A percentile compares a stretch with the other conserved stretches of the same genome.
These are phyloP conservation scores for Callorhinus ursinus DNA, from an alignment of 2,113 vertebrate species.

Conservation along the genomic window DNA sequence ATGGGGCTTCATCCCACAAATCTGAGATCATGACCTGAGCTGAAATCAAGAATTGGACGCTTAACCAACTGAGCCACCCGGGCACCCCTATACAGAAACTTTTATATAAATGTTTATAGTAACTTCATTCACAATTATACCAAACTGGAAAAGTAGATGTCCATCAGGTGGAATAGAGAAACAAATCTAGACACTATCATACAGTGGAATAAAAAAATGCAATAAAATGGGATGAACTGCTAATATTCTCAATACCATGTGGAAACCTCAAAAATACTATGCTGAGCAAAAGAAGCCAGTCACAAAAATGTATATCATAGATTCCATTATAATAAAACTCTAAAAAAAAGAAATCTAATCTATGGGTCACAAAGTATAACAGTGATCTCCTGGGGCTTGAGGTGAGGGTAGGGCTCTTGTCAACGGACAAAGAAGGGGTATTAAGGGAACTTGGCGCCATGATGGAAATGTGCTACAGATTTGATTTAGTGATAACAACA, in stretches of 20 bases:
- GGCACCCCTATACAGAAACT: not conserved
- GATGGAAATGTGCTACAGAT: not conserved
- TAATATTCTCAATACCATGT: not conserved
- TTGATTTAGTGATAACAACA: not conserved
- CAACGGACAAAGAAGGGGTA: not conserved
- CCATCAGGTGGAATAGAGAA: not conserved
- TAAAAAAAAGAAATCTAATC: not conserved
- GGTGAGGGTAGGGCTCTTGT: not conserved
- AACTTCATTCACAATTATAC: not conserved
- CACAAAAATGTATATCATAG: not conserved
- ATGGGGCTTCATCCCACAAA: too few relatives aligned
- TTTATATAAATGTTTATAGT: not conserved
- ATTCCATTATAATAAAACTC: not conserved
- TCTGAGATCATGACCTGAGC: not conserved
- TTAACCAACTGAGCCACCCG: not conserved
- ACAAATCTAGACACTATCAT: not conserved
- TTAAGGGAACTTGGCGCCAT: accelerated
- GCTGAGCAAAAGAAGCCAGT: not conserved
- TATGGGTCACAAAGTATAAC: not conserved
- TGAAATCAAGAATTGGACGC: not conserved
- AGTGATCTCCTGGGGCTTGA: not conserved
- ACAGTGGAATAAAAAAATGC: not conserved
- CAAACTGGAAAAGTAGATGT: not conserved
- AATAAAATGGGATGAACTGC: not conserved
- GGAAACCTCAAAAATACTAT: not conserved